Evolutionary conservation across 2,797 vertebrate genomes (phyloP).

Genomic region (Erethizon dorsatum): DNA sequence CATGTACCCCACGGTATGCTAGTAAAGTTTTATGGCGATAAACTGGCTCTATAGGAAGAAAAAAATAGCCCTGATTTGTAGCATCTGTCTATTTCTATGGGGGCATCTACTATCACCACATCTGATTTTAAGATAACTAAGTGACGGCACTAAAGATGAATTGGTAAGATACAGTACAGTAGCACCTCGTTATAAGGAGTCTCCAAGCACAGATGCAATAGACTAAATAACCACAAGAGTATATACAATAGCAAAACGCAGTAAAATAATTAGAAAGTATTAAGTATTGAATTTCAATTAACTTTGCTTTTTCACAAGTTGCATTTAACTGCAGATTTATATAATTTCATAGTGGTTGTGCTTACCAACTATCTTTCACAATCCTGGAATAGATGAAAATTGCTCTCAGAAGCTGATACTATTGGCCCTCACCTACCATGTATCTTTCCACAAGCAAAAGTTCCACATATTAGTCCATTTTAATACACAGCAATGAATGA

Average conservation of each 20-base stretch:
- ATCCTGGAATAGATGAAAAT: background rate
- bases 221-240: background rate
- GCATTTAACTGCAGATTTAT: background rate
- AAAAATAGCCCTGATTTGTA: background rate
- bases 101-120: background rate
- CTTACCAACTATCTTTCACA: background rate
- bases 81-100: background rate
- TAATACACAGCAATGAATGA: background rate
- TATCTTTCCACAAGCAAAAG: background rate
- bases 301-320: background rate
- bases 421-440: background rate
- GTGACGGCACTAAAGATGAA: background rate
- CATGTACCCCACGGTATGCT: background rate
- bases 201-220: background rate
- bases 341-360: background rate
- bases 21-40: background rate
- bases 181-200: background rate
- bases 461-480: background rate
- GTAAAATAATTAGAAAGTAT: constrained; percentile 32
- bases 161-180: background rate
- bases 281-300: background rate
- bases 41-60: background rate
- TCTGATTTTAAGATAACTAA: background rate
- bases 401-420: background rate
- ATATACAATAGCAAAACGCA: background rate